Base-by-base conservation (phyloP, 2,113 vertebrate genomes). In the Dryoscopus gambensis region DNA sequence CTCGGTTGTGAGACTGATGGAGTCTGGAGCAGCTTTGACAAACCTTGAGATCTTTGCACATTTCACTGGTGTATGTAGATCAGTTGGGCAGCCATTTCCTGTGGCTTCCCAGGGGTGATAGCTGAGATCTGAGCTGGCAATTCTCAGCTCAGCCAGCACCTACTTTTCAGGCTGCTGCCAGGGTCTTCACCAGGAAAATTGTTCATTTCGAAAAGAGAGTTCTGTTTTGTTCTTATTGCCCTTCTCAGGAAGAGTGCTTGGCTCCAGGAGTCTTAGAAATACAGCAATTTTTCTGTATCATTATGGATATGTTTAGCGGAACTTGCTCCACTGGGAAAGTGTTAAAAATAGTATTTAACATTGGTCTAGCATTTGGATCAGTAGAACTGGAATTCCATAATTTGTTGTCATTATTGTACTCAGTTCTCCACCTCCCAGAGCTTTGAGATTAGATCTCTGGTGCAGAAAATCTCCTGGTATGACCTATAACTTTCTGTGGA, bases 261-360 rank as follows among this genome's bases (percentile, higher is more conserved):
- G 35, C 17, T 59, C 17, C 25, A 53, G 62, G 24, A 55, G 15
- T 57, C 31, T 67, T 67, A 46, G 37, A 55, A 75, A 67, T 85
- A 71, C 6, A 68, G 50, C 30, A 71, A 13, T 13, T 75, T 53
- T 75, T 75, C 15, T 44, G 14, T 62, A 6, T 37, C 50, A 6
- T 37, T 74, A 44, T 40, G 13, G 2, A 0, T 57, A 7, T 31
- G 25, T 50, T 70, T 49, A 40, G 22, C 49, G 52, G 42, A 85
- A 79, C 20, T 85, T 0, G 0, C 16, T 52, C 39, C 16, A 10
- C 18, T 11, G 39, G 28, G 22, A 27, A 69, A 56, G 14, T 60
- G 21, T 40, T 60, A 69, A 77, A 60, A 68, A 49, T 40, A 42
- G 3, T 6, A 28, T 71, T 70, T 75, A 40, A 40, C 19, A 10